Evolutionary conservation across 2,797 vertebrate species (phyloP).

Genomic region (Dromococcyx pavoninus): DNA sequence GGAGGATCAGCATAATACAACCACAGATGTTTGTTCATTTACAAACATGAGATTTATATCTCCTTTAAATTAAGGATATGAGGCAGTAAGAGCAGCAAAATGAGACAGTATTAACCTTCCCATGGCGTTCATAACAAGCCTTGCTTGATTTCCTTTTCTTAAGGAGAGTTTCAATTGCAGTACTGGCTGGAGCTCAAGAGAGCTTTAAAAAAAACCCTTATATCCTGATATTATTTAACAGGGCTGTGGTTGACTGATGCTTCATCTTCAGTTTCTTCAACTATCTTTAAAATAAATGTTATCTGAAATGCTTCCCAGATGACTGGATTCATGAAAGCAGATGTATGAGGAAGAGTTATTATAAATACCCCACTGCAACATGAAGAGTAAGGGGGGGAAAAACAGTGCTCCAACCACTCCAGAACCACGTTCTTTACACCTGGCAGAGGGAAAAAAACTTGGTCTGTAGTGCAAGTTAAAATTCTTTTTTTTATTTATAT

Average conservation of each 20-base stretch:
- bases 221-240: background rate
- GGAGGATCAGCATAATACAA: background rate
- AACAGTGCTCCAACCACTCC: background rate
- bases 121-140: background rate
- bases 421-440: background rate
- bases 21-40: background rate
- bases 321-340: background rate
- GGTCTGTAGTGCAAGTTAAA: background rate
- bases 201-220: background rate
- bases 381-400: background rate
- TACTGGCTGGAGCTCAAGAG: background rate
- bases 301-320: constrained; percentile 8
- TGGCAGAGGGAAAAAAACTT: background rate
- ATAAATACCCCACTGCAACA: background rate
- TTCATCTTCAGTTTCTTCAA: background rate
- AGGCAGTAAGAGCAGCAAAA: background rate
- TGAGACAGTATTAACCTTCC: background rate
- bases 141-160: background rate
- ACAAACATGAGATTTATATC: background rate
- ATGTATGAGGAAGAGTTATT: background rate
- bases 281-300: background rate
- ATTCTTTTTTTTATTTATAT: background rate
- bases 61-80: background rate
- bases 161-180: background rate
- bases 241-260: background rate